Evolutionary conservation across 2,797 vertebrate genomes (phyloP), one percentile per base, ranked within the genome.

Genomic region (Labeo calbasu): DNA sequence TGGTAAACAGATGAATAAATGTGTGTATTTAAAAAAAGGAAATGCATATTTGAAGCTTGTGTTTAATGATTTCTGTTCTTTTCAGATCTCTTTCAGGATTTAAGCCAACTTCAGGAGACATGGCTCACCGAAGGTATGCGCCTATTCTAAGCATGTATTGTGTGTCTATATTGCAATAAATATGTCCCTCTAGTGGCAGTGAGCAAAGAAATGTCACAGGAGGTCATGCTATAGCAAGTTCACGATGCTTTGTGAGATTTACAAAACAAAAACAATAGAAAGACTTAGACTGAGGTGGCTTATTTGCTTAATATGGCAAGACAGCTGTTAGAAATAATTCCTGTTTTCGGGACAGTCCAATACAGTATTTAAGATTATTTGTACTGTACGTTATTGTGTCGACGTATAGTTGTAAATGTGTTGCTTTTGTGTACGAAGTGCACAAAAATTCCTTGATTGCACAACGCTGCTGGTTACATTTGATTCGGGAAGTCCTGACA

Each of bases 81-180:
- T 87, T 70, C 94, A 99, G 98, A 99, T 88, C 98, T 99, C 89
- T 99, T 99, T 95, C 98, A 98, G 92, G 97, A 99, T 93, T 92
- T 99, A 95, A 96, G 96, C 93, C 97, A 96, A 92, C 95, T 99
- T 89, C 98, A 99, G 91, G 98, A 99, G 95, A 96, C 97, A 32
- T 99, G 98, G 98, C 96, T 99, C 87, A 94, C 96, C n/a, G 98
- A 99, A 98, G 98, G 98, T 99, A 86, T 83, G 75, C 6, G 1
- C 53, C 84, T 89, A 86, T 85, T 55, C 43, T 48, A 59, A 87
- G 12, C 28, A 57, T 84, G 32, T 73, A 77, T 84, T 69, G n/a
- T 82, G 17, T 76, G 17, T 81, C 46, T 72, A 15, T 61, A 68
- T 69, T n/a, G 78, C 8, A 48, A 43, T 82, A 76, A 48, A 63